A percentile compares a stretch with the other conserved stretches of the same genome.
Evolutionary conservation across 1,140 invertebrate species (phyloP).

Genomic region (Goniozus legneri): DNA sequence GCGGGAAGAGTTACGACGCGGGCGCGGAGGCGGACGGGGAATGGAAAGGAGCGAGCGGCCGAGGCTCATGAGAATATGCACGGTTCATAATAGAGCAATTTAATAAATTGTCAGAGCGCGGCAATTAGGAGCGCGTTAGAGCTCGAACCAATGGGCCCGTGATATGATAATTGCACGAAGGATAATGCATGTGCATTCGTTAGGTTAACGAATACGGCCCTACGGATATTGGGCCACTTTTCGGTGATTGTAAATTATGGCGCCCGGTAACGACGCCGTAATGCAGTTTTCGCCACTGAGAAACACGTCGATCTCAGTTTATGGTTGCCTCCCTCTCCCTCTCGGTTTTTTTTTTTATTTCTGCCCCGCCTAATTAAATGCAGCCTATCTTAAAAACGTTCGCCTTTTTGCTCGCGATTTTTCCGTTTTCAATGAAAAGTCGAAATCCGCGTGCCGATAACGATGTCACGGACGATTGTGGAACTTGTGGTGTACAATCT

Average conservation of each 20-base stretch:
- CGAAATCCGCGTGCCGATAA: background rate
- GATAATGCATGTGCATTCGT: conserved; percentile 22
- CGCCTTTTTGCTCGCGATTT: background rate
- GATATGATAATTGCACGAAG: conserved; percentile 37
- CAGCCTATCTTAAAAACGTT: too few species aligned
- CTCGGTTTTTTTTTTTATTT: too few species aligned
- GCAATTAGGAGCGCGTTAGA: conserved; percentile 35
- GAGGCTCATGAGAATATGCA: conserved; percentile 15
- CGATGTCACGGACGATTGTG: too few species aligned
- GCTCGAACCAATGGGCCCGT: conserved; percentile 29
- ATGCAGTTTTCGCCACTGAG: background rate
- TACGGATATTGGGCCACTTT: conserved; percentile 11
- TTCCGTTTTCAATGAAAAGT: too few species aligned
- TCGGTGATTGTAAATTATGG: conserved; percentile 24
- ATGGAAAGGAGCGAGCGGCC: conserved; percentile 4
- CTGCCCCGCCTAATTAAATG: too few species aligned
- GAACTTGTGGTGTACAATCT: too few species aligned
- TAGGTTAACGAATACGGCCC: conserved; percentile 5
- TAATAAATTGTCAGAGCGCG: conserved; percentile 34
- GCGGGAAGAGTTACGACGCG: too few species aligned
- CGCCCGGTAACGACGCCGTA: conserved; percentile 1
- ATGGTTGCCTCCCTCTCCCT: too few species aligned
- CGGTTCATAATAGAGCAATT: conserved; percentile 43
- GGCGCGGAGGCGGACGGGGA: background rate
- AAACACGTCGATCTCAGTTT: background rate